Conservation (phyloP, 2,797 vertebrate species). For the Pangasius djambal region DNA sequence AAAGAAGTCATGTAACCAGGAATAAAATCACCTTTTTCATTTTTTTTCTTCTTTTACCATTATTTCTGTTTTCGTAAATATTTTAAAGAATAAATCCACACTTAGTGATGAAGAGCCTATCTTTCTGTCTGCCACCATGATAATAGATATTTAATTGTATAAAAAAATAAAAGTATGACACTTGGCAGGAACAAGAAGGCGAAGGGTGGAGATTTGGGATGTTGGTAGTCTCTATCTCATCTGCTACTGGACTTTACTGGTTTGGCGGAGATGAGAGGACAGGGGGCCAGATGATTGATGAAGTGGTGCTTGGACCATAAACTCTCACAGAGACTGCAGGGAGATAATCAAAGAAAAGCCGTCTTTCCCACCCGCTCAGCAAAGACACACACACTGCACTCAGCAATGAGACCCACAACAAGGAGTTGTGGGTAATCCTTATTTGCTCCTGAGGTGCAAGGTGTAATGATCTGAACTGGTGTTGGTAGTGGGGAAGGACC, state of each 20-base stretch:
- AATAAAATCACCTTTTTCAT: background rate
- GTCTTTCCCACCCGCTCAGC: conserved; percentile 69
- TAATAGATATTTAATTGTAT: background rate
- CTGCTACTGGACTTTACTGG: conserved; percentile 60
- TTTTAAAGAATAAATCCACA: background rate
- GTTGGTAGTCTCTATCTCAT: background rate
- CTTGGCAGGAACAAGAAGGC: background rate
- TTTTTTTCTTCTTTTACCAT: background rate
- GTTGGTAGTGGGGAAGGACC: too few relatives aligned
- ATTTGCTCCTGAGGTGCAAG: conserved; percentile 70
- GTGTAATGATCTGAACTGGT: too few relatives aligned
- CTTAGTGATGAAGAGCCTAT: background rate
- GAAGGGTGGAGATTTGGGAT: background rate
- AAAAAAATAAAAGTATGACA: background rate
- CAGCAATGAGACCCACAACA: conserved; percentile 96
- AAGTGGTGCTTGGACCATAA: conserved; percentile 97
- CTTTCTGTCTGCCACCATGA: background rate
- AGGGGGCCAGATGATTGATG: conserved; percentile 86
- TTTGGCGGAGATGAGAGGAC: conserved; percentile 52
- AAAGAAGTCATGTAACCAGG: background rate
- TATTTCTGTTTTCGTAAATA: background rate
- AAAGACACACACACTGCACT: conserved; percentile 47
- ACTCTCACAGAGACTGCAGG: conserved; percentile 92
- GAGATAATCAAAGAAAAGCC: conserved; percentile 97
- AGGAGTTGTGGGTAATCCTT: conserved; percentile 81